These are phyloP conservation scores for Cordilura impudica DNA, from an alignment of 2,888 invertebrate species.

Conservation along the genomic window DNA sequence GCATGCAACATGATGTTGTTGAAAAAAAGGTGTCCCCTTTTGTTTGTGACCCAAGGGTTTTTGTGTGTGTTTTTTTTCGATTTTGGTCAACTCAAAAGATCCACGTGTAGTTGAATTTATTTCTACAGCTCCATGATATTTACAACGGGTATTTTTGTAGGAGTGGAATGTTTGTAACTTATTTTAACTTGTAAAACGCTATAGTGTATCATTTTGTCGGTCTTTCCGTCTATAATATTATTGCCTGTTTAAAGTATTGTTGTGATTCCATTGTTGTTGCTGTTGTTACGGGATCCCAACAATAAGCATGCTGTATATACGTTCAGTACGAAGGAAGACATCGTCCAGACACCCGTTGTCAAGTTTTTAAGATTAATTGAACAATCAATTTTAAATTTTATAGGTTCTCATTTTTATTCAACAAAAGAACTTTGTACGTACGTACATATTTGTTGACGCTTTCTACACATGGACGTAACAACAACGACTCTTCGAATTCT, in stretches of 20 bases:
- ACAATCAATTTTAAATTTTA: constrained; percentile 77
- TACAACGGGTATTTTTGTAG: too few species aligned
- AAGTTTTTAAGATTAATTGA: constrained; percentile 76
- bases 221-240: not conserved
- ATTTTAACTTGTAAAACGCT: too few species aligned
- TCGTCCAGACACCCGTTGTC: constrained; percentile 69
- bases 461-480: not conserved
- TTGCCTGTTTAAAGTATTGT: not conserved
- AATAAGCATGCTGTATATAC: not conserved
- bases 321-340: constrained; percentile 51
- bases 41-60: constrained; percentile 51
- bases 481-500: constrained; percentile 6
- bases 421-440: not conserved
- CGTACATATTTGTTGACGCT: not conserved
- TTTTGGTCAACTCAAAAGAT: constrained; percentile 38
- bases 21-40: constrained; percentile 60
- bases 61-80: constrained; percentile 2
- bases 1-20: constrained; percentile 44
- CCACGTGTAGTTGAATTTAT: constrained; percentile 54
- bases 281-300: constrained; percentile 34
- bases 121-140: not conserved
- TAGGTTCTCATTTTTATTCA: constrained; percentile 69
- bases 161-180: too few species aligned
- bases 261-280: not conserved
- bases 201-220: not conserved